phyloP scores from a whole-genome alignment of 2,113 vertebrate genomes.

The Edolisoma coerulescens region DNA sequence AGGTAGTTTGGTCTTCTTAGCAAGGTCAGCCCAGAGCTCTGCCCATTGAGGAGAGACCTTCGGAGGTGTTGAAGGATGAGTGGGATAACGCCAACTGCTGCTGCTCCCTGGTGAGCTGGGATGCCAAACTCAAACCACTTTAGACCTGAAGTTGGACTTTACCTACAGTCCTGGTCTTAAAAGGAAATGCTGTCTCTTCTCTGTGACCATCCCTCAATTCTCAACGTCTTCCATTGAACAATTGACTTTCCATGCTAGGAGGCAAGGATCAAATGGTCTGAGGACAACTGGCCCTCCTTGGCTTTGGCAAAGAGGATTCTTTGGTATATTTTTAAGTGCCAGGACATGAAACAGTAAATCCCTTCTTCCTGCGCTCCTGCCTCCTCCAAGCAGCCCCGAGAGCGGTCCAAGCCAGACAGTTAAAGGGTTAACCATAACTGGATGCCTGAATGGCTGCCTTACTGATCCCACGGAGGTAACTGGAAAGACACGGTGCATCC shows the following conservation, averaged over 20 bases:
- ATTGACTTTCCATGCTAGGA: not conserved
- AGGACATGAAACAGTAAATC: conserved; percentile 57
- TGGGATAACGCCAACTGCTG: not conserved
- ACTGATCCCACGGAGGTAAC: conserved; percentile 77
- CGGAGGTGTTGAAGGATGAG: not conserved
- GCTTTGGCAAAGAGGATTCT: conserved; percentile 50
- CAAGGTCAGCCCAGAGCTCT: not conserved
- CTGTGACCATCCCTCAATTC: not conserved
- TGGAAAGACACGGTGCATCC: conserved; percentile 4
- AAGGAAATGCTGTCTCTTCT: conserved; percentile 25
- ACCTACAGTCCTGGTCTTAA: not conserved
- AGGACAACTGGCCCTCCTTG: conserved; percentile 39
- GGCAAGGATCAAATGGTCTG: conserved; percentile 26
- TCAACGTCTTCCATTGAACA: not conserved
- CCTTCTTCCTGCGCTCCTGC: conserved; percentile 24
- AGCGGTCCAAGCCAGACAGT: conserved; percentile 44
- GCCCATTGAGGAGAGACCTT: conserved; percentile 12
- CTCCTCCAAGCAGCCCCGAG: conserved; percentile 38
- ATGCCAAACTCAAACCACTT: not conserved
- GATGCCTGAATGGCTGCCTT: conserved; percentile 76
- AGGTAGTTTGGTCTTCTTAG: conserved; percentile 48
- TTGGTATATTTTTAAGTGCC: conserved; percentile 59
- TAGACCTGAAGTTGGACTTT: conserved; percentile 30
- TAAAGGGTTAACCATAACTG: conserved; percentile 57
- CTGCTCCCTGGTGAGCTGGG: conserved; percentile 19